Base-by-base conservation (phyloP, 2,888 invertebrate genomes). In the Tachina fera region DNA sequence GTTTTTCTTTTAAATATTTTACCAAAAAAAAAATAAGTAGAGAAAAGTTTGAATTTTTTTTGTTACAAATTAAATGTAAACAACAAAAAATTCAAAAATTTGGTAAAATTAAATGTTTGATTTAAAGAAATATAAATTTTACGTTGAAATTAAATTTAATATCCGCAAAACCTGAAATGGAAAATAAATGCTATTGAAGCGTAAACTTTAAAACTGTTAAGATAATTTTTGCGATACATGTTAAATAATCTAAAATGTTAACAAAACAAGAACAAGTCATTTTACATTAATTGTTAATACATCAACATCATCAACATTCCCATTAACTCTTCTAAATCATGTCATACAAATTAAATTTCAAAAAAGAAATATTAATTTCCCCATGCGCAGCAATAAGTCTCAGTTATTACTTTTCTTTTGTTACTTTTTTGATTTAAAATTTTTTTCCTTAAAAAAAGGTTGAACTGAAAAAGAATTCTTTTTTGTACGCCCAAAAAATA, bases 161-260 rank as follows among this genome's bases (percentile, higher is more conserved):
- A 68, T 39, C 63, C 51, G 10, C 9, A 74, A 67, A 74, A 65
- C 65, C 19, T 43, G 53, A 22, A 14, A 58, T 49, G 16, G 49
- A 72, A 43, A 49, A 49, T 43, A 74, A 80, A 74, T 47, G 45
- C 47, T 77, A 70, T 3, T 41, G 22, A 2, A 19, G 60, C 65
- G 8, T 72, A 9, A 67, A 74, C 74, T 67, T 4, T 58, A 49
- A 51, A 67, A 9, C 22, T 22, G 11, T 31, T 65, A 9, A 72
- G 5, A 47, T 47, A 9, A 49, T 4, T 31, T 31, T 31, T 4
- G 31, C 31, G 31, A 2, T 31, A 31, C 4, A 31, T 31, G 2
- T 39, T n/a, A 14, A 13, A 60, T 43, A 43, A n/a, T 0, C 10
- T 2, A 10, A 61, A 41, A 53, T 53, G 10, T 53, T n/a, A 1